Evolutionary conservation across 2,113 vertebrate genomes (phyloP).

Genomic region (Galeopterus variegatus): DNA sequence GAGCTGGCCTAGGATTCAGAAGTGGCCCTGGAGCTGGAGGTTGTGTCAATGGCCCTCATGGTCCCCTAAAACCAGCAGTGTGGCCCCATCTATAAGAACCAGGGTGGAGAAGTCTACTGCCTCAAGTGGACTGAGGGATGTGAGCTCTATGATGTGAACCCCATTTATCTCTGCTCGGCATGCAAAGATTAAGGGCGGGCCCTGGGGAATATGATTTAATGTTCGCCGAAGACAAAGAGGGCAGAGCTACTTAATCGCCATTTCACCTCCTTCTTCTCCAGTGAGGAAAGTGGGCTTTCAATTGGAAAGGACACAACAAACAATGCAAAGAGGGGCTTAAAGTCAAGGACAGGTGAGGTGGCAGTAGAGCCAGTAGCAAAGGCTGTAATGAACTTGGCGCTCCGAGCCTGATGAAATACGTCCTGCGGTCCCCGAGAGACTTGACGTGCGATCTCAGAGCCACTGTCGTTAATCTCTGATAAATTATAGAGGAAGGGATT

Average conservation of each 20-base stretch:
- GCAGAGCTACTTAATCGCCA: not conserved
- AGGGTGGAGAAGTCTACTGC: not conserved
- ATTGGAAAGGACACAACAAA: not conserved
- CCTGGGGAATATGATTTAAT: slow-evolving; percentile 51
- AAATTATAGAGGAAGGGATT: slow-evolving; percentile 50
- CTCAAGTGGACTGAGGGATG: not conserved
- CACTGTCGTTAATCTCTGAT: slow-evolving; percentile 62
- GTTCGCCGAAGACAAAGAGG: not conserved
- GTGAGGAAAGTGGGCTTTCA: not conserved
- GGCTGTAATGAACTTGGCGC: not conserved
- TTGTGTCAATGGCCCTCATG: not conserved
- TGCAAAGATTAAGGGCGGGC: not conserved
- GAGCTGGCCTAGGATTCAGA: not conserved
- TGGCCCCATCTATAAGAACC: not conserved
- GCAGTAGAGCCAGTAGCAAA: not conserved
- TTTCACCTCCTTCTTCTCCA: slow-evolving; percentile 6
- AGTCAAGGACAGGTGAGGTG: slow-evolving; percentile 32
- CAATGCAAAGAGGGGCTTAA: not conserved
- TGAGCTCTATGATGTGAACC: not conserved
- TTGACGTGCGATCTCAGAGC: slow-evolving; percentile 39
- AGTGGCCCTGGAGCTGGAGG: not conserved
- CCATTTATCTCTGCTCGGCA: not conserved
- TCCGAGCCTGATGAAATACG: slow-evolving; percentile 56
- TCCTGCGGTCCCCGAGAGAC: not conserved
- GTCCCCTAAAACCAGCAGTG: not conserved